Evolutionary conservation across 2,888 invertebrate genomes (phyloP).

Genomic region (Netelia melanura): DNA sequence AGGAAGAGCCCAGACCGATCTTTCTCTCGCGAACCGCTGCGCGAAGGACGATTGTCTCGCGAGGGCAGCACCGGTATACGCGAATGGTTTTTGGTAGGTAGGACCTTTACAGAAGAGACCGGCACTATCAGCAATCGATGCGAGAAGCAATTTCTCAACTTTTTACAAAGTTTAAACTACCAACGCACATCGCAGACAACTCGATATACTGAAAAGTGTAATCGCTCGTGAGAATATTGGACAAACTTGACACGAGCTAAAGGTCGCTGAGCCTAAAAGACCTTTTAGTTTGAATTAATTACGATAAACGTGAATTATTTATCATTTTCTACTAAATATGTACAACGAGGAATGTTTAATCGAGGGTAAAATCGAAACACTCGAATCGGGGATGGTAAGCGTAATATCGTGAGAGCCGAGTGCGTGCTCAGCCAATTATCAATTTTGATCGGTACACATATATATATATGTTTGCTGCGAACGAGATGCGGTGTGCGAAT

Average conservation of each 20-base stretch:
- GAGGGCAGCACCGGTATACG: no score
- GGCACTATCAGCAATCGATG: no score
- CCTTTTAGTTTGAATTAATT: not conserved
- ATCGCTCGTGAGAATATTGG: no score
- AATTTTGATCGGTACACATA: constrained; percentile 46
- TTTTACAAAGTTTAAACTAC: no score
- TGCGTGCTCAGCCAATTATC: constrained; percentile 58
- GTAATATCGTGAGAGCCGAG: constrained; percentile 40
- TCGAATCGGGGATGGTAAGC: constrained; percentile 9
- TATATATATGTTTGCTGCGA: constrained; percentile 26
- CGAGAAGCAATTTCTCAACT: no score
- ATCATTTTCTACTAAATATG: constrained; percentile 15
- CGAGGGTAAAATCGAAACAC: constrained; percentile 34
- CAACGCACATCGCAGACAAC: no score
- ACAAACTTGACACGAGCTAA: not conserved
- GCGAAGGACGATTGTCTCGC: not conserved
- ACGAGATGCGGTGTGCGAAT: constrained; percentile 15
- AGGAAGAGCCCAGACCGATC: no score
- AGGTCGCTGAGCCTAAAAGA: no score
- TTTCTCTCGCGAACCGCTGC: no score
- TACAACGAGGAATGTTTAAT: constrained; percentile 51
- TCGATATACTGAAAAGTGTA: no score
- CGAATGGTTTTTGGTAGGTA: no score
- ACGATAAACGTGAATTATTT: constrained; percentile 6
- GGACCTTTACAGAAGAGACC: no score